Evolutionary conservation across 2,888 invertebrate species (phyloP).

Genomic region (Chouioia cunea): DNA sequence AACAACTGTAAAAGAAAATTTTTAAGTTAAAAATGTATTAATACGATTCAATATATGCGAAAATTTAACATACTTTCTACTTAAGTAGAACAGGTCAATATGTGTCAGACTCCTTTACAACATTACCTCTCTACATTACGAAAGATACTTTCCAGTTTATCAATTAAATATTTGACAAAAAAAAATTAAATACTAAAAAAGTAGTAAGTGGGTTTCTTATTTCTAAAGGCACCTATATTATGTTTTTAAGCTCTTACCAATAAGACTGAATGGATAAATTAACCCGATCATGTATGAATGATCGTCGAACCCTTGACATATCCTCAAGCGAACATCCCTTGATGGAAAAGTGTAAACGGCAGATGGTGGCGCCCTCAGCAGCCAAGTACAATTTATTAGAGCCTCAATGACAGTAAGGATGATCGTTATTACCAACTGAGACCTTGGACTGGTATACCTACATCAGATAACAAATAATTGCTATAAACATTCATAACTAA

Average conservation of each 20-base stretch:
- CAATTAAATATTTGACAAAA: background rate
- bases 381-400: slow-evolving; percentile 69
- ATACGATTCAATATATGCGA: too few relatives aligned
- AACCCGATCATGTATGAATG: slow-evolving; percentile 70
- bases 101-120: too few relatives aligned
- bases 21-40: too few relatives aligned
- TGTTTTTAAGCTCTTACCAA: slow-evolving; percentile 59
- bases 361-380: slow-evolving; percentile 68
- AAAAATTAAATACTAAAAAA: background rate
- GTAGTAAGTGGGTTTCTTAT: background rate
- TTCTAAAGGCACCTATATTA: background rate
- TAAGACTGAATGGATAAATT: slow-evolving; percentile 71
- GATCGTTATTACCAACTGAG: slow-evolving; percentile 71
- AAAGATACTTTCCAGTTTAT: background rate
- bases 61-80: too few relatives aligned
- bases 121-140: background rate
- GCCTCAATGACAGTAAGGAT: slow-evolving; percentile 69
- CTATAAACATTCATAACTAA: too few relatives aligned
- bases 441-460: slow-evolving; percentile 68
- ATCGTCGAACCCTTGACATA: slow-evolving; percentile 69
- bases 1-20: slow-evolving; percentile 54
- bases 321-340: slow-evolving; percentile 60
- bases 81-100: too few relatives aligned
- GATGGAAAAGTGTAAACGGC: slow-evolving; percentile 66
- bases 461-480: slow-evolving; percentile 18